Conservation (phyloP, 2,113 vertebrate species). For the Harpagus bidentatus region DNA sequence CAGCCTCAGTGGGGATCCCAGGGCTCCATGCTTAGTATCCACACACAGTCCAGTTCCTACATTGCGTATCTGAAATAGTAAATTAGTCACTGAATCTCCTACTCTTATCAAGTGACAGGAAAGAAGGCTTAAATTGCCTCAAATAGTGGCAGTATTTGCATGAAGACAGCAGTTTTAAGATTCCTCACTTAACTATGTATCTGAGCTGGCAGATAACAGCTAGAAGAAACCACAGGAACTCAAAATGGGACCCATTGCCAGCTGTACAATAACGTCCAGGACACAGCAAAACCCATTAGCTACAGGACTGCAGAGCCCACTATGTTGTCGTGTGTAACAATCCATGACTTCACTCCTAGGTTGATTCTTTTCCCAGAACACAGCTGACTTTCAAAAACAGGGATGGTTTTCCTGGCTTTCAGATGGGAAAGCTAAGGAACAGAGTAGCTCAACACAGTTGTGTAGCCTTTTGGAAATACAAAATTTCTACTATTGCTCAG, state of each 20-base stretch:
- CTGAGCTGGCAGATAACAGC: neutral
- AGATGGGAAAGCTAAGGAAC: neutral
- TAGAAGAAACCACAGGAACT: neutral
- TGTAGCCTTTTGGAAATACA: neutral
- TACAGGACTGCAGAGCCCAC: neutral
- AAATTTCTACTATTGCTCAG: neutral
- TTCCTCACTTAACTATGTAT: neutral
- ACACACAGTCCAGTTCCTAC: slow-evolving; percentile 82
- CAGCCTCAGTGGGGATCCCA: slow-evolving; percentile 86
- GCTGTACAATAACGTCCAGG: neutral
- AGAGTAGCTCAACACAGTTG: neutral
- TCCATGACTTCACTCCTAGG: neutral
- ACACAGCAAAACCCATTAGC: neutral
- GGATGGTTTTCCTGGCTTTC: neutral
- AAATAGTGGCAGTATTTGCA: neutral
- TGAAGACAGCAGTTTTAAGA: neutral
- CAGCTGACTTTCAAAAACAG: neutral
- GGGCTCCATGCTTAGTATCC: slow-evolving; percentile 87
- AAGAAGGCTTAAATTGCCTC: neutral
- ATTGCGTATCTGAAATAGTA: slow-evolving; percentile 81
- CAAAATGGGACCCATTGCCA: neutral
- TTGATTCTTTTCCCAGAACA: neutral
- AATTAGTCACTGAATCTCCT: neutral
- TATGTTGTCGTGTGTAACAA: neutral
- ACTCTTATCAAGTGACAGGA: neutral